Percentiles rank a stretch among this genome's conserved stretches.
phyloP scores from a whole-genome alignment of 2,113 vertebrate species.

The Setophaga kirtlandii region DNA sequence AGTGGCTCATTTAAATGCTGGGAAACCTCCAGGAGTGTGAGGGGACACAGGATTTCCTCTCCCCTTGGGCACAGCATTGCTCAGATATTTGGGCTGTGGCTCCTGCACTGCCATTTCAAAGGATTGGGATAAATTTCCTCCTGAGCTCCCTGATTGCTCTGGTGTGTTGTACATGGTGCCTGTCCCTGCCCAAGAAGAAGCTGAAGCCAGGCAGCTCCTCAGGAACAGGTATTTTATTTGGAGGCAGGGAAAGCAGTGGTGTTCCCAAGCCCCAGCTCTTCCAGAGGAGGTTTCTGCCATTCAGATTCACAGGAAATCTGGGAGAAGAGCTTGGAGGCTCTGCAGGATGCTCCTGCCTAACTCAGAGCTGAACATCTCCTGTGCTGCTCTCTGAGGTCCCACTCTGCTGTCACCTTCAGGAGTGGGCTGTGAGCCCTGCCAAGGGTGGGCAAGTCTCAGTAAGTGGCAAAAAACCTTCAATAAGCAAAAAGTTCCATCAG shows the following conservation, averaged over 20 bases:
- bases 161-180: not conserved
- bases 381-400: not conserved
- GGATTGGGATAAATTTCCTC: not conserved
- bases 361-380: not conserved
- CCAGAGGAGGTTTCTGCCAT: not conserved
- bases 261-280: not conserved
- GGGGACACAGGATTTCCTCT: not conserved
- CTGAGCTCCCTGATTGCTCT: not conserved
- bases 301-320: not conserved
- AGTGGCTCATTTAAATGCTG: not conserved
- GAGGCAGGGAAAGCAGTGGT: not conserved
- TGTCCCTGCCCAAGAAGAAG: accelerated
- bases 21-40: not conserved
- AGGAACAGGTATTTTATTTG: not conserved
- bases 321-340: not conserved
- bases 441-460: not conserved
- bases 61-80: not conserved
- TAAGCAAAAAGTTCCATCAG: not conserved
- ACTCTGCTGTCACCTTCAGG: not conserved
- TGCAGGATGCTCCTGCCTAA: not conserved
- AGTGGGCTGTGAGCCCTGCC: not conserved
- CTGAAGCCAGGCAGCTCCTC: not conserved
- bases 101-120: not conserved
- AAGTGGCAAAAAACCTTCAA: not conserved
- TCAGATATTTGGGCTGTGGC: not conserved